Conservation (phyloP, 2,888 invertebrate genomes). For the Arctia plantaginis region DNA sequence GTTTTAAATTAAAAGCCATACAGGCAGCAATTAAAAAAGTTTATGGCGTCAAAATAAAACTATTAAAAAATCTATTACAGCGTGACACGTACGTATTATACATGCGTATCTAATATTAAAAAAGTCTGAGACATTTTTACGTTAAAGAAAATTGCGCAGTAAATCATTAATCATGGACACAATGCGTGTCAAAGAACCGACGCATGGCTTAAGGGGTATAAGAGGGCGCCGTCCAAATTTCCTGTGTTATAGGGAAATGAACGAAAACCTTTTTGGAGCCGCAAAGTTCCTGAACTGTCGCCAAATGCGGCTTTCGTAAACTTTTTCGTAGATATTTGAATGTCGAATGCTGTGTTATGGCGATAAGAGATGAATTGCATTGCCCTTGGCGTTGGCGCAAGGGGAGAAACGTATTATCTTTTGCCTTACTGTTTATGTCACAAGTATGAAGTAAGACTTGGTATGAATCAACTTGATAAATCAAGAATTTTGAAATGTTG, state of each 20-base stretch:
- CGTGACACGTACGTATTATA: conserved; percentile 52
- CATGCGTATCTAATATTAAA: conserved; percentile 50
- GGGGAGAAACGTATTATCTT: conserved; percentile 2
- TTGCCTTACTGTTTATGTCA: neutral
- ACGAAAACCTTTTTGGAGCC: conserved; percentile 67
- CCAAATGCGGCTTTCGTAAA: conserved; percentile 48
- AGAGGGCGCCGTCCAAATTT: conserved; percentile 63
- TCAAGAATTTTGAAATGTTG: neutral
- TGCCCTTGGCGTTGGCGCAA: neutral
- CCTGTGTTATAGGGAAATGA: conserved; percentile 80
- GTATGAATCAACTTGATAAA: too few relatives aligned
- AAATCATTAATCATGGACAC: conserved; percentile 82
- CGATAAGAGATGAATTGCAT: conserved; percentile 42
- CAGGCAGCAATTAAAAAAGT: conserved; percentile 35
- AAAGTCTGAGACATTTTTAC: conserved; percentile 64
- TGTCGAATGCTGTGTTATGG: conserved; percentile 43
- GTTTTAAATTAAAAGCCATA: conserved; percentile 11
- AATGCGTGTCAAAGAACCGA: conserved; percentile 79
- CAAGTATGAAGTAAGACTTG: conserved; percentile 20
- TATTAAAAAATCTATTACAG: conserved; percentile 46
- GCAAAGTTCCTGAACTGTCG: conserved; percentile 25
- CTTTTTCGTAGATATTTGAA: conserved; percentile 41
- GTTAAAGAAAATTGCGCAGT: conserved; percentile 77
- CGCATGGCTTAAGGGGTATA: conserved; percentile 74
- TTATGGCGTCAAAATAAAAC: conserved; percentile 38